Conservation (phyloP, 2,888 invertebrate species). For the Eupithecia dodoneata region DNA sequence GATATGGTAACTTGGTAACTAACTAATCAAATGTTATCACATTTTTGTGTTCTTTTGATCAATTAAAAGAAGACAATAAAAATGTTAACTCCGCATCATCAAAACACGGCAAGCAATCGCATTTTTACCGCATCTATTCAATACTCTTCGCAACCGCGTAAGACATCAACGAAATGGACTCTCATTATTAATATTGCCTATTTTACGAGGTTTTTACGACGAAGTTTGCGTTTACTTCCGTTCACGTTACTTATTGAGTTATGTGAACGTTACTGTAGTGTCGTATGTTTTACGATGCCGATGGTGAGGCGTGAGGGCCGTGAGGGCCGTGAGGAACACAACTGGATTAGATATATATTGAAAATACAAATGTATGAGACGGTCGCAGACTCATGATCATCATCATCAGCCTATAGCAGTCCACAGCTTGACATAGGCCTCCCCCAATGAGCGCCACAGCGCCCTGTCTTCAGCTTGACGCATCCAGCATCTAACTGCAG, state of each 20-base stretch:
- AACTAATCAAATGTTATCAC: too few relatives aligned
- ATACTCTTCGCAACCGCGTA: constrained; percentile 52
- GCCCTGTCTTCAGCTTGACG: too few relatives aligned
- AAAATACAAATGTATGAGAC: too few relatives aligned
- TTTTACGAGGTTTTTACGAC: constrained; percentile 66
- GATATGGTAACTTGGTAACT: too few relatives aligned
- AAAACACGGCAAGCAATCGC: background rate
- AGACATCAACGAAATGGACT: constrained; percentile 57
- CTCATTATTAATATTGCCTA: constrained; percentile 69
- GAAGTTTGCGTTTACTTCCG: constrained; percentile 60
- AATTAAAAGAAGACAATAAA: background rate
- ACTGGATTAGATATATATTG: constrained; percentile 32
- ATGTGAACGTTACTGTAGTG: constrained; percentile 45
- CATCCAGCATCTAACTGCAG: too few relatives aligned
- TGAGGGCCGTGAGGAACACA: constrained; percentile 50
- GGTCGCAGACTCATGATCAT: too few relatives aligned
- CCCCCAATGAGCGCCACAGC: too few relatives aligned
- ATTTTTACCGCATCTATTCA: constrained; percentile 30
- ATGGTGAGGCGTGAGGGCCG: constrained; percentile 43
- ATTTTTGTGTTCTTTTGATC: too few relatives aligned
- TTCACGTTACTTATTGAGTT: constrained; percentile 63
- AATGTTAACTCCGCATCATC: background rate
- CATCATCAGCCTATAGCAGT: too few relatives aligned
- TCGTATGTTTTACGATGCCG: constrained; percentile 53
- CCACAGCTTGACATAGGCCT: too few relatives aligned